Conservation (phyloP, 2,113 vertebrate species). For the Opisthocomus hoazin region DNA sequence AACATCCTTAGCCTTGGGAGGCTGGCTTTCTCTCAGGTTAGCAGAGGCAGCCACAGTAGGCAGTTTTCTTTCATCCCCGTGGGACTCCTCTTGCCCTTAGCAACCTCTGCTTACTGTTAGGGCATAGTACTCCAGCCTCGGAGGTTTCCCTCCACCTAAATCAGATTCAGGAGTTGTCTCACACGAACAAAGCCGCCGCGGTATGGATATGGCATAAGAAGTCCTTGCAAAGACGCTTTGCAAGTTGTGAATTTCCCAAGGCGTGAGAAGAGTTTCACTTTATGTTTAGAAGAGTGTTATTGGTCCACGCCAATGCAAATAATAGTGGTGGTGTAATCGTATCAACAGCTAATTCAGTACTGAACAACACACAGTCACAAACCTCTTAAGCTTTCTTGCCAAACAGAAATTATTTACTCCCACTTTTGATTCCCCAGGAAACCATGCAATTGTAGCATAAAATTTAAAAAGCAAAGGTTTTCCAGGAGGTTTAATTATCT, state of each 20-base stretch:
- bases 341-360: background rate
- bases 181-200: background rate
- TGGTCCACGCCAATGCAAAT: background rate
- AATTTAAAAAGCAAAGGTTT: background rate
- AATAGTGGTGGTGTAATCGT: background rate
- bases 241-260: background rate
- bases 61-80: background rate
- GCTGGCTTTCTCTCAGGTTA: background rate
- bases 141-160: background rate
- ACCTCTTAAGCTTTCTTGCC: background rate
- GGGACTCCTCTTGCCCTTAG: background rate
- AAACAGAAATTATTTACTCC: background rate
- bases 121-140: fast-evolving
- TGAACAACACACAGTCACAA: background rate
- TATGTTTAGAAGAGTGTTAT: background rate
- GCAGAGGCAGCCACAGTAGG: background rate
- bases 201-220: background rate
- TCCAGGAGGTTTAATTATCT: background rate
- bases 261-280: background rate
- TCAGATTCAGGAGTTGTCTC: background rate
- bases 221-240: background rate
- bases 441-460: background rate
- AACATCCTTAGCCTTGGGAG: background rate
- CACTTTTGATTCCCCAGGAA: background rate
- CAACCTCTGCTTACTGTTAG: background rate